Conservation (phyloP, 1,140 invertebrate genomes). For the Conopomorpha cramerella region DNA sequence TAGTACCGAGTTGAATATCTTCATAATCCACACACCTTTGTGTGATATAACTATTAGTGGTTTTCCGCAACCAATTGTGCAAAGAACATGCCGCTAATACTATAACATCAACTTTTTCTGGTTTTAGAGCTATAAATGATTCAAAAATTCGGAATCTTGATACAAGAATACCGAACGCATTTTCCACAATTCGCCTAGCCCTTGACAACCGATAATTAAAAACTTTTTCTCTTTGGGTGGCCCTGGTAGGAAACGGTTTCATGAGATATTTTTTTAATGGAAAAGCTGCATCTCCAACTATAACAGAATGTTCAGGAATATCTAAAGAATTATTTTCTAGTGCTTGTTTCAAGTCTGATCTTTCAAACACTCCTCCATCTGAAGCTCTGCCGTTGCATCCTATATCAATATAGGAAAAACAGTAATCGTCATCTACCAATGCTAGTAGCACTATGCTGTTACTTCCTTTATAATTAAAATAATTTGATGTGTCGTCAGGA, state of each 20-base stretch:
- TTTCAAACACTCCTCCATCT: slow-evolving; percentile 40
- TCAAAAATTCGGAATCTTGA: slow-evolving; percentile 2
- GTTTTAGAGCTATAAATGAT: neutral
- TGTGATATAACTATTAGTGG: slow-evolving; percentile 2
- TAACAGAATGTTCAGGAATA: slow-evolving; percentile 1
- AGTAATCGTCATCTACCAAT: slow-evolving; percentile 38
- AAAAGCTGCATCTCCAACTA: slow-evolving; percentile 4
- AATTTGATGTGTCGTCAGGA: slow-evolving; percentile 13
- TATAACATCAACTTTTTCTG: slow-evolving; percentile 3
- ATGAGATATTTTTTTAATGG: slow-evolving; percentile 3
- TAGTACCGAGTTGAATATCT: slow-evolving; percentile 4
- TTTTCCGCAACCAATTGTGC: slow-evolving; percentile 4
- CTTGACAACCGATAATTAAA: slow-evolving; percentile 5
- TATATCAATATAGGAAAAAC: slow-evolving; percentile 39
- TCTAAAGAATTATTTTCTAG: slow-evolving; percentile 1
- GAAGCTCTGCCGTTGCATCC: slow-evolving; percentile 28
- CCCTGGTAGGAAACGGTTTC: slow-evolving; percentile 2
- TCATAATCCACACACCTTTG: slow-evolving; percentile 4
- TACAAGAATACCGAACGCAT: slow-evolving; percentile 4
- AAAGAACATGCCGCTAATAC: slow-evolving; percentile 4
- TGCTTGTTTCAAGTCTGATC: slow-evolving; percentile 1
- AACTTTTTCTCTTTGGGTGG: slow-evolving; percentile 2
- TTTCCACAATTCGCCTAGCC: slow-evolving; percentile 3
- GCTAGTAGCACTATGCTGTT: slow-evolving; percentile 43
- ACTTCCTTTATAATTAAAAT: slow-evolving; percentile 41